Conservation (phyloP, 2,797 vertebrate species). For the Podarcis lilfordi region DNA sequence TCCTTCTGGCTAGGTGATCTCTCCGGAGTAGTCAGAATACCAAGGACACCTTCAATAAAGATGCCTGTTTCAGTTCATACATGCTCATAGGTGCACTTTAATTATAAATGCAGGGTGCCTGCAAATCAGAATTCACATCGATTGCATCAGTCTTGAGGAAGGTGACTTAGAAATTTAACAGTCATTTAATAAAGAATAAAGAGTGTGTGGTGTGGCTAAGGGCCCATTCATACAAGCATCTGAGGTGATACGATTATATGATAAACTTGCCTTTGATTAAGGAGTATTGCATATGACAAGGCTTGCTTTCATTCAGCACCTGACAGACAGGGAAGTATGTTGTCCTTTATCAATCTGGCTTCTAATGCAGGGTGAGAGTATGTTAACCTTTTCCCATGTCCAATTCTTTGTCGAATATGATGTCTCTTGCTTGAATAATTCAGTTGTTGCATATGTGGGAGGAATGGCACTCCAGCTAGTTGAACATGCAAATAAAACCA, state of each 20-base stretch:
- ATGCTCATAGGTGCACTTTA: background rate
- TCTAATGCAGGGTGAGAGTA: background rate
- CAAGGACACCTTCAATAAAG: background rate
- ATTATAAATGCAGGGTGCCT: background rate
- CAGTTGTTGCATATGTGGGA: background rate
- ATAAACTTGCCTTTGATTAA: background rate
- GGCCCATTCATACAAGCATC: background rate
- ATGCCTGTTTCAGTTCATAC: background rate
- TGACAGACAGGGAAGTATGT: background rate
- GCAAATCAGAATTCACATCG: background rate
- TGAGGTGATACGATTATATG: background rate
- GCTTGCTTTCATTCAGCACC: background rate
- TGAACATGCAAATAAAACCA: too few relatives aligned
- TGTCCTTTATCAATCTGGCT: background rate
- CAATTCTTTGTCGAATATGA: background rate
- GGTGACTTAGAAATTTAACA: too few relatives aligned
- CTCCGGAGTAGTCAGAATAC: background rate
- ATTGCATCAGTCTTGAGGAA: too few relatives aligned
- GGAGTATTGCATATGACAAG: background rate
- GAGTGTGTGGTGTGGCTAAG: too few relatives aligned
- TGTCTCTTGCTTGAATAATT: background rate
- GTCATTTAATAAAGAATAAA: background rate
- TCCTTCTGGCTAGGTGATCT: background rate
- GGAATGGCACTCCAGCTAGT: too few relatives aligned
- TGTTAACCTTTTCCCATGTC: background rate